A percentile compares a stretch with the other conserved stretches of the same genome.
Conservation (phyloP, 2,113 vertebrate species). For the Vanacampus margaritifer region DNA sequence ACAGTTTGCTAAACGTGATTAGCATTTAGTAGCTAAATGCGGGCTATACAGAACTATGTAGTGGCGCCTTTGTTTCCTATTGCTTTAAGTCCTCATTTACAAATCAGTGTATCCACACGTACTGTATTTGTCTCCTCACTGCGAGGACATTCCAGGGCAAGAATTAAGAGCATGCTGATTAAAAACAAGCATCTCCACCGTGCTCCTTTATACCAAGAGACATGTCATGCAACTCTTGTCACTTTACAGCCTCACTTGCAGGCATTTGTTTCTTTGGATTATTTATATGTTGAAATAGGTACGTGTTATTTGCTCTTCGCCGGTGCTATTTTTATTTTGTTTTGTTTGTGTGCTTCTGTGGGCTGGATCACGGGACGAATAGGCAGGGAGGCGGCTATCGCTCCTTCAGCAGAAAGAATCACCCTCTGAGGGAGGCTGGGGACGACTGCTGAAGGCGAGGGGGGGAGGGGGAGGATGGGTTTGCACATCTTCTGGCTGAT, state of each 20-base stretch:
- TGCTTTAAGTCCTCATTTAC: not conserved
- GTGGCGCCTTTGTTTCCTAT: not conserved
- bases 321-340: conserved; percentile 61
- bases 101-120: conserved; percentile 1
- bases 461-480: conserved; percentile 10
- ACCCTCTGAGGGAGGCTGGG: conserved; percentile 28
- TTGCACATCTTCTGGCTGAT: conserved; percentile 53
- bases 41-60: conserved; percentile 52
- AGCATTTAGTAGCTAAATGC: conserved; percentile 53
- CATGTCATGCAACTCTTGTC: conserved; percentile 27
- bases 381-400: conserved; percentile 36
- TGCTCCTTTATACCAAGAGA: conserved; percentile 29
- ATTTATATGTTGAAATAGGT: conserved; percentile 32
- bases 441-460: conserved; percentile 18
- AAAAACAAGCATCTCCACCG: conserved; percentile 11
- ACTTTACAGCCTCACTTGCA: conserved; percentile 16
- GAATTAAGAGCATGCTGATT: conserved; percentile 35
- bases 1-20: conserved; percentile 56
- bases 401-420: conserved; percentile 39
- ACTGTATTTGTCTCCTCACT: conserved; percentile 22
- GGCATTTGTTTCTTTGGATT: conserved; percentile 22
- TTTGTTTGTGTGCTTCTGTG: conserved; percentile 41
- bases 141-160: conserved; percentile 31
- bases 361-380: conserved; percentile 42
- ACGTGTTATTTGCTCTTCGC: conserved; percentile 30